Conservation (phyloP, 1,140 invertebrate genomes). For the Drosophila ficusphila region DNA sequence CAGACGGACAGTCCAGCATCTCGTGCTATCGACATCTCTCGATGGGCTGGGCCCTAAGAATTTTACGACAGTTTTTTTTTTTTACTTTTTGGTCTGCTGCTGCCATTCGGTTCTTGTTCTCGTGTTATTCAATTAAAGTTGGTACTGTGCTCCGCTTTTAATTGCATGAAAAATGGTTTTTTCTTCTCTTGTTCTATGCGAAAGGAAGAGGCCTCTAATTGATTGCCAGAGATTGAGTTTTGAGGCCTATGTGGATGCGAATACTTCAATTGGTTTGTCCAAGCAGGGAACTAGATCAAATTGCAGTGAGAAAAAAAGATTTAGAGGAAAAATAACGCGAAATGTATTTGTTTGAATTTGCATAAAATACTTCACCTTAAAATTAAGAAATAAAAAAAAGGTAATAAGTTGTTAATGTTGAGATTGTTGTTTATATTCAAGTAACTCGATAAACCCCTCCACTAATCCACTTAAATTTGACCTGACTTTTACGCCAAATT, state of each 20-base stretch:
- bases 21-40: slow-evolving; percentile 33
- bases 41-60: slow-evolving; percentile 27
- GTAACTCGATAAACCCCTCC: not conserved
- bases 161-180: slow-evolving; percentile 69
- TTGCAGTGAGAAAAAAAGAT: not conserved
- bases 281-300: not conserved
- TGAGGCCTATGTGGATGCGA: slow-evolving; percentile 4
- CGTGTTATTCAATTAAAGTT: slow-evolving; percentile 76
- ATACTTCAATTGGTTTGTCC: slow-evolving; percentile 24
- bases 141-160: slow-evolving; percentile 53
- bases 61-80: slow-evolving; percentile 62
- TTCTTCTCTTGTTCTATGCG: slow-evolving; percentile 14
- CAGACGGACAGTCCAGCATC: slow-evolving; percentile 26
- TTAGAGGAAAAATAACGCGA: not conserved
- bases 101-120: slow-evolving; percentile 10
- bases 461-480: not conserved
- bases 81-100: slow-evolving; percentile 15
- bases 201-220: slow-evolving; percentile 22
- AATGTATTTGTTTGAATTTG: no score
- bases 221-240: slow-evolving; percentile 27
- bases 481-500: slow-evolving; percentile 13
- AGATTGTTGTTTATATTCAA: not conserved
- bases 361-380: no score
- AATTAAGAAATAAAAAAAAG: no score
- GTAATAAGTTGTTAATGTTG: no score